Evolutionary conservation across 2,113 vertebrate genomes (phyloP).

Genomic region (Pygoscelis antarcticus): DNA sequence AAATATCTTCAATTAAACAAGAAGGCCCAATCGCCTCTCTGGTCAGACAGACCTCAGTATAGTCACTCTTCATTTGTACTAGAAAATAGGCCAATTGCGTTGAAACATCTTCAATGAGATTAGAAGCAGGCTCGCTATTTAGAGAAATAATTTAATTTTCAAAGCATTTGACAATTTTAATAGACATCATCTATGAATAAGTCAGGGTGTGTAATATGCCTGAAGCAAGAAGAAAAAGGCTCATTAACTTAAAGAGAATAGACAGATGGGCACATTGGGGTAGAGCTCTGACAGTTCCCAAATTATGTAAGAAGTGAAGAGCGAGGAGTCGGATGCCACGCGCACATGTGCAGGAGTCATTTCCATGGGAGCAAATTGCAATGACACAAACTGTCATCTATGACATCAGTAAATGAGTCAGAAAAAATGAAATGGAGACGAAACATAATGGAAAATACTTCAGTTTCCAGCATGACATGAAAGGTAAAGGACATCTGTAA

Average conservation of each 20-base stretch:
- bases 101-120: neutral
- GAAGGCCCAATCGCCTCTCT: neutral
- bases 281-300: neutral
- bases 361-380: constrained; percentile 39
- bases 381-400: neutral
- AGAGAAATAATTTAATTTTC: constrained; percentile 18
- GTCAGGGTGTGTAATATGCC: neutral
- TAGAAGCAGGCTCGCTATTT: neutral
- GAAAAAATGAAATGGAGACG: neutral
- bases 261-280: neutral
- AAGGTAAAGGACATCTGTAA: neutral
- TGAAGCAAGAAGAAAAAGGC: neutral
- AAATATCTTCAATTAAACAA: neutral
- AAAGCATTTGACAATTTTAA: constrained; percentile 31
- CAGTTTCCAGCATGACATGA: neutral
- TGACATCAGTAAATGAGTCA: constrained; percentile 23
- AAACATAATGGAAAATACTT: neutral
- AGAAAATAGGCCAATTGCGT: neutral
- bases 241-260: constrained; percentile 10
- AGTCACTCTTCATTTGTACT: neutral
- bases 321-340: accelerated
- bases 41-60: neutral
- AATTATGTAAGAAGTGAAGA: neutral
- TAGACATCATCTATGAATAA: constrained; percentile 25
- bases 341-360: neutral